Evolutionary conservation across 1,140 invertebrate genomes (phyloP).

Genomic region (Brachionus rubens): DNA sequence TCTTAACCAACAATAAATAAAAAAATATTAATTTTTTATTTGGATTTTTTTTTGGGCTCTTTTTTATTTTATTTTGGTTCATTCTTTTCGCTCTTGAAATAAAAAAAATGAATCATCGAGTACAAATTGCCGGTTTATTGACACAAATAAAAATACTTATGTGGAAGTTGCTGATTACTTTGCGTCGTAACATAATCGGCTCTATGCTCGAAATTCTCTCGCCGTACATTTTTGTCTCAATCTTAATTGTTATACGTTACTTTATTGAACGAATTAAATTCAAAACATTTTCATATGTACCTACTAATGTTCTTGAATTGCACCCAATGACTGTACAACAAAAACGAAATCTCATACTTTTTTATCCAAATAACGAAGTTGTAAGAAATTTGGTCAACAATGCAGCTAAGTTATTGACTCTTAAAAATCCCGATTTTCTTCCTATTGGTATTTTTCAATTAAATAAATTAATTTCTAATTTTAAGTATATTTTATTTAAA

Average conservation of each 20-base stretch:
- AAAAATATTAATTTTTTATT: too few relatives aligned
- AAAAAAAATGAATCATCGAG: too few relatives aligned
- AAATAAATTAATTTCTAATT: too few relatives aligned
- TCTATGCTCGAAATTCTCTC: conserved; percentile 15
- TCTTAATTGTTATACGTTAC: conserved; percentile 27
- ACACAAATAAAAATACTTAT: conserved; percentile 12
- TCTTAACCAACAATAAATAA: too few relatives aligned
- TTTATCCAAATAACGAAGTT: conserved; percentile 12
- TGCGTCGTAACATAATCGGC: conserved; percentile 15
- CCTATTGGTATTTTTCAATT: background rate
- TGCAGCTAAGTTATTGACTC: conserved; percentile 1
- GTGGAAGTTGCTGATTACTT: conserved; percentile 31
- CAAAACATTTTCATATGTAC: background rate
- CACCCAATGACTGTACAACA: background rate
- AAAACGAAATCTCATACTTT: conserved; percentile 39
- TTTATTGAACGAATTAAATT: conserved; percentile 41
- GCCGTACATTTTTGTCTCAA: conserved; percentile 26
- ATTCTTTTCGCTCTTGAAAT: background rate
- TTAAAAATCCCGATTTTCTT: conserved; percentile 20
- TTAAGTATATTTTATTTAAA: background rate
- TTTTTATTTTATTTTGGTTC: background rate
- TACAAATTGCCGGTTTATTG: conserved; percentile 32
- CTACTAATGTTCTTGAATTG: background rate
- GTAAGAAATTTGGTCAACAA: conserved; percentile 2
- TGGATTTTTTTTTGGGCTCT: too few relatives aligned